Evolutionary conservation across 2,888 invertebrate species (phyloP).

Genomic region (Stenodera caucasica): DNA sequence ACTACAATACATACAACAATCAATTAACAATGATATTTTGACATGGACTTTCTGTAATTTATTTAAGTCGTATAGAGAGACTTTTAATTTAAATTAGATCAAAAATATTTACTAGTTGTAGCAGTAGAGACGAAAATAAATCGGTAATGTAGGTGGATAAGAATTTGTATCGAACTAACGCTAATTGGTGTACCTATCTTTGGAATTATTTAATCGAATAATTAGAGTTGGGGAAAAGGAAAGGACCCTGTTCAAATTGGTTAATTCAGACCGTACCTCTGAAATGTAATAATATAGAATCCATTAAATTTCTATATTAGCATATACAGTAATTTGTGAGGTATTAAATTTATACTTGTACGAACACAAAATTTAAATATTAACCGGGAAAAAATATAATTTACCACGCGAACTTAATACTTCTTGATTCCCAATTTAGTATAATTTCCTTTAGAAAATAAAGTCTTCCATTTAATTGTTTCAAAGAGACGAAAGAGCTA

Average conservation of each 20-base stretch:
- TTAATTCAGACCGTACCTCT: slow-evolving; percentile 49
- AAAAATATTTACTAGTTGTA: too few species aligned
- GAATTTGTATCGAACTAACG: too few species aligned
- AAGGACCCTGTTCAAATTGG: slow-evolving; percentile 48
- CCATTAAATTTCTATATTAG: slow-evolving; percentile 53
- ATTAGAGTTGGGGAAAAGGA: neutral
- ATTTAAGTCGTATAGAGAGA: slow-evolving; percentile 10
- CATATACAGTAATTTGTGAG: slow-evolving; percentile 49
- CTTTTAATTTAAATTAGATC: slow-evolving; percentile 17
- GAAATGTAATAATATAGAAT: slow-evolving; percentile 51
- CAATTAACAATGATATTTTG: slow-evolving; percentile 10
- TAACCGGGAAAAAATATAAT: slow-evolving; percentile 13
- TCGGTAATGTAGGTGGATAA: too few species aligned
- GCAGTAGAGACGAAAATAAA: too few species aligned
- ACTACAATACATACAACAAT: slow-evolving; percentile 9
- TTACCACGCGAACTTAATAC: neutral
- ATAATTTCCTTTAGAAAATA: neutral
- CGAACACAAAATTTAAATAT: slow-evolving; percentile 35
- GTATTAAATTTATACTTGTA: slow-evolving; percentile 44
- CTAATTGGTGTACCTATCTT: too few species aligned
- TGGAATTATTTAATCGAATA: slow-evolving; percentile 30
- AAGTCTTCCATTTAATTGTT: neutral
- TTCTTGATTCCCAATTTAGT: neutral
- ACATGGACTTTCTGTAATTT: slow-evolving; percentile 17
- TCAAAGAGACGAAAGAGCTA: neutral